phyloP scores from a whole-genome alignment of 2,797 vertebrate species.

The Phoxinus dragarum region DNA sequence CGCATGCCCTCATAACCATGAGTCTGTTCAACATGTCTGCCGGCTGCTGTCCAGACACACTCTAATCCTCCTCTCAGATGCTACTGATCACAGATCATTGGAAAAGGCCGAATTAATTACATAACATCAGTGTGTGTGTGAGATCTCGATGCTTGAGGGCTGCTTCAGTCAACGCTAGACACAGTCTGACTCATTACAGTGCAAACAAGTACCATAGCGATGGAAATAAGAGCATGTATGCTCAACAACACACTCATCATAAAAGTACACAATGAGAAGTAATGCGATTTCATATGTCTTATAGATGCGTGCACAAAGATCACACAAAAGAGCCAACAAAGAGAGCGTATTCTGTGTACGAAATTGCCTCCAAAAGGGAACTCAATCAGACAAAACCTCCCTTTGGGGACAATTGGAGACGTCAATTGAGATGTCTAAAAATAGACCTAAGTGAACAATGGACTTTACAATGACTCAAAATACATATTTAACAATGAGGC shows the following conservation, averaged over 20 bases:
- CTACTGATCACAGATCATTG: slow-evolving; percentile 72
- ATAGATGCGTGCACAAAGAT: not conserved
- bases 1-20: not conserved
- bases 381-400: not conserved
- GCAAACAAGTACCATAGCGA: not conserved
- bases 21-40: slow-evolving; percentile 47
- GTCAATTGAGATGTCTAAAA: too few relatives aligned
- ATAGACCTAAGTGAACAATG: too few relatives aligned
- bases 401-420: not conserved
- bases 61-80: slow-evolving; percentile 58
- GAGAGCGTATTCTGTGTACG: not conserved
- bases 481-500: too few relatives aligned
- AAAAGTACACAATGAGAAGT: not conserved
- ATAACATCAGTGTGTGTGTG: slow-evolving; percentile 65
- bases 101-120: slow-evolving; percentile 77
- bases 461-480: too few relatives aligned
- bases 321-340: not conserved
- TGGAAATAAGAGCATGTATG: not conserved
- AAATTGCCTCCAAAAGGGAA: not conserved
- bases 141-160: slow-evolving; percentile 67
- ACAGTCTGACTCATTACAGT: slow-evolving; percentile 41
- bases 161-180: slow-evolving; percentile 25
- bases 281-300: not conserved
- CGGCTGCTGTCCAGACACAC: slow-evolving; percentile 53
- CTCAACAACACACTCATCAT: slow-evolving; percentile 3